phyloP scores from a whole-genome alignment of 2,113 vertebrate genomes.

The Arizona elegans region DNA sequence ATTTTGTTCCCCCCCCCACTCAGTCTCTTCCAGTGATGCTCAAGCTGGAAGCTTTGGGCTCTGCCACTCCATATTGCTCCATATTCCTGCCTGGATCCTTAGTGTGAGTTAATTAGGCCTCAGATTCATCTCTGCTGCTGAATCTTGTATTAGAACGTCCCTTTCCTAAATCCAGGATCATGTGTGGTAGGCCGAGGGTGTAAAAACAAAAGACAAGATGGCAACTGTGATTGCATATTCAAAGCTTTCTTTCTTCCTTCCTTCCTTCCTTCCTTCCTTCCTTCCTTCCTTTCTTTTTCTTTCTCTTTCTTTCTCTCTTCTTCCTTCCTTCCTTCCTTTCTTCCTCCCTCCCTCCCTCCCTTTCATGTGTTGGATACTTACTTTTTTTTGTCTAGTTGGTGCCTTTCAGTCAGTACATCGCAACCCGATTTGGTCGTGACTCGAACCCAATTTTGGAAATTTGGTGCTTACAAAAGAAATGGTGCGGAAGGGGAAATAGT shows the following conservation, averaged over 20 bases:
- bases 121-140: neutral
- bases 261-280: too few relatives aligned
- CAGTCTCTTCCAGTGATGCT: neutral
- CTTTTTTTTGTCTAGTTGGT: neutral
- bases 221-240: neutral
- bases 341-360: too few relatives aligned
- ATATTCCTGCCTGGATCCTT: neutral
- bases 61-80: neutral
- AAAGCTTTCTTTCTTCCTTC: neutral
- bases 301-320: too few relatives aligned
- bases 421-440: too few relatives aligned
- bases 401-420: neutral
- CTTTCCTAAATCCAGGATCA: neutral
- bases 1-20: neutral
- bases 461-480: too few relatives aligned
- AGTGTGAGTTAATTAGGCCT: neutral
- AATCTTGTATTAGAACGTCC: neutral
- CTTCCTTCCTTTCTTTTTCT: too few relatives aligned
- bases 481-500: too few relatives aligned
- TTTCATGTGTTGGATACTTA: neutral
- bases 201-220: neutral
- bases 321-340: too few relatives aligned
- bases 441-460: too few relatives aligned
- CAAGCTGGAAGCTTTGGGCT: neutral
- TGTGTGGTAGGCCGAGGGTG: neutral